A percentile compares a stretch with the other conserved stretches of the same genome.
Conservation (phyloP, 2,113 vertebrate genomes). For the Bubalus kerabau region DNA sequence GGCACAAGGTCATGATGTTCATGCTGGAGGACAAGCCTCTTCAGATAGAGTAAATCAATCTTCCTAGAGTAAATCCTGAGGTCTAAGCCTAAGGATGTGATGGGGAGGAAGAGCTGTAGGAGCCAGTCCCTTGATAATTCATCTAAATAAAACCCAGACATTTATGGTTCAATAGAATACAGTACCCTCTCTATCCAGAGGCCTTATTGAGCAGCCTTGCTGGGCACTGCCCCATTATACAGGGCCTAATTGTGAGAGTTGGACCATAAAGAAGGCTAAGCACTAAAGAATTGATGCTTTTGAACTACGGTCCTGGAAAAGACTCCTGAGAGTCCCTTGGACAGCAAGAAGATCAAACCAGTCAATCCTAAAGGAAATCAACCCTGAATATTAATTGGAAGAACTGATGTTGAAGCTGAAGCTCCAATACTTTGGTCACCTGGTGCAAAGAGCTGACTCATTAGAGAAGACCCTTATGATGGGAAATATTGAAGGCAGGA, state of each 20-base stretch:
- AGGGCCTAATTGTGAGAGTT: background rate
- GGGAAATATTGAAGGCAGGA: background rate
- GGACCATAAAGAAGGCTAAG: background rate
- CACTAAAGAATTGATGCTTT: background rate
- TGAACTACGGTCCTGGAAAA: background rate
- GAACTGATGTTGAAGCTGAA: background rate
- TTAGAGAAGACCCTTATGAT: background rate
- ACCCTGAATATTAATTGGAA: background rate
- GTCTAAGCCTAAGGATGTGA: background rate
- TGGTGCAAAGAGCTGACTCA: background rate
- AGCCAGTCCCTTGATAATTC: background rate
- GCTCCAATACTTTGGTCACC: background rate
- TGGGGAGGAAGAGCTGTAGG: background rate
- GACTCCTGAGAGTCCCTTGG: background rate
- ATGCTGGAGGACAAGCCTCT: background rate
- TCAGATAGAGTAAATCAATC: background rate
- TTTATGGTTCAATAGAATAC: background rate
- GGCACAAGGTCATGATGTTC: background rate
- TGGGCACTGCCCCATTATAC: background rate
- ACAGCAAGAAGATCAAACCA: background rate
- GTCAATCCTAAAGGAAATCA: background rate
- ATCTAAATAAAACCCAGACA: background rate
- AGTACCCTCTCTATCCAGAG: background rate
- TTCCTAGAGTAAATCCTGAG: background rate
- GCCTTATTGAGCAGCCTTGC: background rate